Base-by-base conservation (phyloP, 1,140 invertebrate genomes). In the Mizuhopecten yessoensis region DNA sequence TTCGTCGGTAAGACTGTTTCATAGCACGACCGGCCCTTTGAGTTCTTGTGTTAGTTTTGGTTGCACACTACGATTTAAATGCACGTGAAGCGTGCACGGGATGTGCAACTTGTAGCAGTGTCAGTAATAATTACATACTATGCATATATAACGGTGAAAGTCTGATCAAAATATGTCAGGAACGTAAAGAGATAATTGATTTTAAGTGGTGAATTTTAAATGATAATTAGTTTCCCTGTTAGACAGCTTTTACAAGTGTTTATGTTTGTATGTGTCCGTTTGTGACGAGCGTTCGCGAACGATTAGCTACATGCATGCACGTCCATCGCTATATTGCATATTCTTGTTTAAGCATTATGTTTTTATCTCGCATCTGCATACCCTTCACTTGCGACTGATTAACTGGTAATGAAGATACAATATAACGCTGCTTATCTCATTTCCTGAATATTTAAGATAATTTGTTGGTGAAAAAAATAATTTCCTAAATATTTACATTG, bases 151-250 rank as follows among this genome's bases (percentile, higher is more conserved):
- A 75, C 29, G 57, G 23, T n/a, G 17, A 5, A 39, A 75, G 57
- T 75, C 57, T 75, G 57, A 29, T 75, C 57, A 1, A 75, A 75
- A 9, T 75, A 75, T 75, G 57, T 75, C 1, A 75, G 57, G 57
- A 75, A 75, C 57, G 57, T 75, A 29, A 75, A 75, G 57, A 75
- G 23, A 75, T 75, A 75, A 75, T 75, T 75, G 29, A 75, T 75
- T 75, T 75, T 75, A 75, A 75, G 57, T 75, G 23, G 57, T 11
- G 57, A 75, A 75, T 75, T 75, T 75, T 75, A 75, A 75, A 75
- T 75, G 57, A n/a, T 75, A 75, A 75, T 75, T 75, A 75, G 57
- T 17, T 75, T 75, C 57, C 23, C 57, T 75, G 57, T 75, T n/a
- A 75, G n/a, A 3, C 1, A 29, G 29, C 3, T 29, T 17, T 75